Conservation (phyloP, 2,113 vertebrate species). For the Hystrix brachyura region DNA sequence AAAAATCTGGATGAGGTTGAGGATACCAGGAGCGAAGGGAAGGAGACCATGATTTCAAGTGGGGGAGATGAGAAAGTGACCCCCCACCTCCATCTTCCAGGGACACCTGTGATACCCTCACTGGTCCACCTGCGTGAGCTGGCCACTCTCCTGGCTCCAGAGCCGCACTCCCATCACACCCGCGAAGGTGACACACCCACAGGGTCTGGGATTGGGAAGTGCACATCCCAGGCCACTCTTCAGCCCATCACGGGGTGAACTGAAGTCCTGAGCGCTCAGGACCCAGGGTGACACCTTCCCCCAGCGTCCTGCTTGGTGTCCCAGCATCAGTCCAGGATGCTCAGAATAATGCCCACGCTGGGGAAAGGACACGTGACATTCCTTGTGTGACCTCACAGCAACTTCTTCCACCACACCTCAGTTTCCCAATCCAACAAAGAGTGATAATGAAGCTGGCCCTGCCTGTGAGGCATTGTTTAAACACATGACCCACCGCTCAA, state of each 20-base stretch:
- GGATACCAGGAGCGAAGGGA: background rate
- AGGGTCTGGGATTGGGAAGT: background rate
- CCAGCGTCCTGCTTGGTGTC: background rate
- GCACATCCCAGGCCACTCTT: no score
- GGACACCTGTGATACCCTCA: background rate
- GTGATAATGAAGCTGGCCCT: background rate
- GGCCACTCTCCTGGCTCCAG: background rate
- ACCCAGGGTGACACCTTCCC: background rate
- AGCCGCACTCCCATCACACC: no score
- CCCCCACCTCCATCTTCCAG: background rate
- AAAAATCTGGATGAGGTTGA: background rate
- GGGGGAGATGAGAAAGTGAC: background rate
- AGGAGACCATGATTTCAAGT: background rate
- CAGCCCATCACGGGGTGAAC: no score
- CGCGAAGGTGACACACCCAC: background rate
- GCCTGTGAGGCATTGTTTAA: background rate
- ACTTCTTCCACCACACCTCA: background rate
- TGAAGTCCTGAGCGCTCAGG: background rate
- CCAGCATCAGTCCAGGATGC: background rate
- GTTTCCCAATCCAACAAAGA: background rate
- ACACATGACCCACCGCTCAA: background rate
- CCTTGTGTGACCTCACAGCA: background rate
- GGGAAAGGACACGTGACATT: background rate
- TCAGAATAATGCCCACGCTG: background rate
- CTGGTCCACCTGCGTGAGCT: no score